Conservation (phyloP, 1,140 invertebrate species). For the Eubasilissa regina region DNA sequence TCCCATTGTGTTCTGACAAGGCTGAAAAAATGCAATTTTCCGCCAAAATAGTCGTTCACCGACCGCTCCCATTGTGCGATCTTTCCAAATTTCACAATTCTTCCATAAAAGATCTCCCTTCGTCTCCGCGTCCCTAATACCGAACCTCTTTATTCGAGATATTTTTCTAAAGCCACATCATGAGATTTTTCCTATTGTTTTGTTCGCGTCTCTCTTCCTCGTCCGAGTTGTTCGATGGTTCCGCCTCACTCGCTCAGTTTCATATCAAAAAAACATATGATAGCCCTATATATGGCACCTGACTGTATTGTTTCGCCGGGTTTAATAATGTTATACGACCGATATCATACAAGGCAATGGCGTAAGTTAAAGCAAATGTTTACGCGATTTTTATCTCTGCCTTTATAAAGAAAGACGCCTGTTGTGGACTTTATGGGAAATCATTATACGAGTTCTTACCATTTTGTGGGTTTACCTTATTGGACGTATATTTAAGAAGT, state of each 20-base stretch:
- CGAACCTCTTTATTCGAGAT: conserved; percentile 54
- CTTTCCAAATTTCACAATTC: conserved; percentile 50
- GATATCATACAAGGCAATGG: conserved; percentile 8
- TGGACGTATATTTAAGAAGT: too few relatives aligned
- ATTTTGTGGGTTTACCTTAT: too few relatives aligned
- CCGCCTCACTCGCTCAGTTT: neutral
- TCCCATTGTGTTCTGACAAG: conserved; percentile 24
- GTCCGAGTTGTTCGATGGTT: neutral
- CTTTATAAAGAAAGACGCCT: neutral
- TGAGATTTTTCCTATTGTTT: conserved; percentile 51
- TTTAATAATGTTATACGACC: conserved; percentile 26
- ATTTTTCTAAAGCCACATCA: conserved; percentile 54
- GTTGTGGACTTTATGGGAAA: neutral
- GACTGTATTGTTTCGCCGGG: conserved; percentile 30
- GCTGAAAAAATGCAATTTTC: conserved; percentile 55
- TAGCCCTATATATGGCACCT: neutral
- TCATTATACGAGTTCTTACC: conserved; percentile 1
- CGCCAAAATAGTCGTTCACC: conserved; percentile 31
- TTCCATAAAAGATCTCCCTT: conserved; percentile 49
- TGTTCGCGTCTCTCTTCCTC: conserved; percentile 37
- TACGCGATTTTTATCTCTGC: neutral
- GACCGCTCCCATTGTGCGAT: conserved; percentile 48
- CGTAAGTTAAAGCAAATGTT: conserved; percentile 17
- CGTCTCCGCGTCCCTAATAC: conserved; percentile 51
- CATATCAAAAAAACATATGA: conserved; percentile 29